Evolutionary conservation across 2,113 vertebrate genomes (phyloP), one percentile per base, ranked within the genome.

Genomic region (Naja naja): DNA sequence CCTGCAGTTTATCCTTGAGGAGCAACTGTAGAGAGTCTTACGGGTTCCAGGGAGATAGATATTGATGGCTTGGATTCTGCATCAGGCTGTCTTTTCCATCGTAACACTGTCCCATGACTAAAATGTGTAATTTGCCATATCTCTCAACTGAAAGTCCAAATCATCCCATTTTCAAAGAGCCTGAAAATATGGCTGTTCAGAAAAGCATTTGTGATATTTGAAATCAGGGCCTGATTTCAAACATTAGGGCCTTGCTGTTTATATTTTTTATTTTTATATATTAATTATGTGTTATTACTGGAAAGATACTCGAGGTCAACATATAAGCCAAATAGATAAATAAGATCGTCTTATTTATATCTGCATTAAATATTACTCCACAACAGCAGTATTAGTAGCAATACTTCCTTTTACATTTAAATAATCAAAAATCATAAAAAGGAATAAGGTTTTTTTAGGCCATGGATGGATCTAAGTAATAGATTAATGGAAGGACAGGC

Each of bases 291-390:
- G 64, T 87, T 86, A 25, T 47, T 52, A 93, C 94, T 96, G 1
- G 0, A 90, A 94, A 22, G 81, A 53, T 49, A 45, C 25, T 94
- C 53, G 39, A 47, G 95, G 91, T 53, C 88, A 88, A 85, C 92
- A 91, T 92, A 0, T 3, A 52, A 39, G 5, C 60, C 81, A 14
- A 87, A 16, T 69, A 27, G 88, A 89, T 74, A 91, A 94, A 89
- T 27, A 91, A 94, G 81, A 92, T 81, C 93, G 54, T 89, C 92
- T 81, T 81, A 39, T 55, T 94, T 95, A 49, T 74, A 97, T 96
- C 95, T 96, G 96, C 94, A 23, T 60, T 93, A 88, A 95, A 96
- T 94, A 94, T 96, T 95, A 95, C 49, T 87, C 85, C 91, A 55
- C 47, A 88, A 3, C 87, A 94, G 90, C 93, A 0, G 0, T 60